Percentiles rank a stretch among this genome's conserved stretches.
Evolutionary conservation across 2,797 vertebrate genomes (phyloP).

Genomic region (Rhodeus uyekii): DNA sequence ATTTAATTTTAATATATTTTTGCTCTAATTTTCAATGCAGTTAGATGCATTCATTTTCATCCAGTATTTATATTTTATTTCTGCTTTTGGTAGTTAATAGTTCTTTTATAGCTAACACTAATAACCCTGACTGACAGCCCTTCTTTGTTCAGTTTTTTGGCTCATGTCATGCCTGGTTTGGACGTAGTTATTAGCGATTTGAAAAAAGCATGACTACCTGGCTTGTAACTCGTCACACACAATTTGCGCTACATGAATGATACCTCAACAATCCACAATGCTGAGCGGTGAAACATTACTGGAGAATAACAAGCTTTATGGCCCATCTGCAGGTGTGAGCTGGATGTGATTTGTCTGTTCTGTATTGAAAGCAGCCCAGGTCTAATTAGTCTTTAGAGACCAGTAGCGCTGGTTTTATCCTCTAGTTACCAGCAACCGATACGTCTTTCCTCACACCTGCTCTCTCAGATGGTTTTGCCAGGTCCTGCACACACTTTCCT

Average conservation of each 20-base stretch:
- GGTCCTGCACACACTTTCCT: not conserved
- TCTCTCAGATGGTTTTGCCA: slow-evolving; percentile 9
- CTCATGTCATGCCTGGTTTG: not conserved
- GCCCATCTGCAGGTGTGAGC: slow-evolving; percentile 16
- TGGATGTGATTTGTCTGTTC: not conserved
- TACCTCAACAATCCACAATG: not conserved
- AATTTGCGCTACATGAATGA: not conserved
- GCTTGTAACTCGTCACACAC: not conserved
- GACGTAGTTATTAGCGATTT: too few species aligned
- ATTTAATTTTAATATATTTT: not conserved
- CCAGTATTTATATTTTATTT: not conserved
- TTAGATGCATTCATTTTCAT: not conserved
- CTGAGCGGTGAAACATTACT: not conserved
- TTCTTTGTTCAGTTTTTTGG: not conserved
- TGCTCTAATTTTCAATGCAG: not conserved
- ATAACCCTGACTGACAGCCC: not conserved
- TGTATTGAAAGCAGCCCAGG: not conserved
- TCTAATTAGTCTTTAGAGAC: slow-evolving; percentile 12
- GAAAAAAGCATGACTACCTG: not conserved
- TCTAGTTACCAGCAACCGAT: too few species aligned
- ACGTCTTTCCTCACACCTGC: slow-evolving; percentile 14
- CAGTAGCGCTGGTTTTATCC: slow-evolving; percentile 24
- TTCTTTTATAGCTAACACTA: not conserved
- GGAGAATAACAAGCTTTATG: not conserved
- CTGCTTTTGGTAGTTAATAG: not conserved